A percentile compares a stretch with the other conserved stretches of the same genome.
phyloP scores from a whole-genome alignment of 1,140 invertebrate species.

The Pantala flavescens region DNA sequence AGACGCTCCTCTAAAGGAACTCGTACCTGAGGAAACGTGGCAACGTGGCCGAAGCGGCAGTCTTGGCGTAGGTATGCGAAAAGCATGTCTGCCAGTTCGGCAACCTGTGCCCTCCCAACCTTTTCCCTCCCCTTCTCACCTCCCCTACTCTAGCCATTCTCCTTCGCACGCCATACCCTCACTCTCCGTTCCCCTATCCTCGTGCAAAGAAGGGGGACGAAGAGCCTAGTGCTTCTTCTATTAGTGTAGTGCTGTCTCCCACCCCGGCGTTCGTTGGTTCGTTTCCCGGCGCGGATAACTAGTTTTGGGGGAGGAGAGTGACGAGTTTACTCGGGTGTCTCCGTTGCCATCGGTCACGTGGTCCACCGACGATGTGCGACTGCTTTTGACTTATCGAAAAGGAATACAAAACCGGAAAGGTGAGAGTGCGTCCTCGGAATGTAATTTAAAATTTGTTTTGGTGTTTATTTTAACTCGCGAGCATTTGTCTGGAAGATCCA shows the following conservation, averaged over 20 bases:
- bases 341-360: background rate
- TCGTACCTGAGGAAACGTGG: background rate
- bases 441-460: no score
- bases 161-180: background rate
- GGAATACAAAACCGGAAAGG: background rate
- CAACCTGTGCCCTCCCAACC: slow-evolving; percentile 5
- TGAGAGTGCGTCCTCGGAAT: background rate
- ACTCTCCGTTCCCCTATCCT: background rate
- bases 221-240: background rate
- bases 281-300: background rate
- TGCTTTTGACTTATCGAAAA: background rate
- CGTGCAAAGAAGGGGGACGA: background rate
- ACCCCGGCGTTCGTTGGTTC: background rate
- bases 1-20: no score
- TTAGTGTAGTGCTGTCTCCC: background rate
- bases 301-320: background rate
- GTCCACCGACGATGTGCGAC: background rate
- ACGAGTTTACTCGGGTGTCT: no score
- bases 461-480: no score
- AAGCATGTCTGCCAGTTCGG: slow-evolving; percentile 7
- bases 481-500: no score
- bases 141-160: background rate
- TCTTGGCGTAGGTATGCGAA: slow-evolving; percentile 7
- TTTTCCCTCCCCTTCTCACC: background rate
- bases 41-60: background rate